Evolutionary conservation across 2,113 vertebrate genomes (phyloP), one percentile per base, ranked within the genome.

Genomic region (Eudorcas thomsonii): DNA sequence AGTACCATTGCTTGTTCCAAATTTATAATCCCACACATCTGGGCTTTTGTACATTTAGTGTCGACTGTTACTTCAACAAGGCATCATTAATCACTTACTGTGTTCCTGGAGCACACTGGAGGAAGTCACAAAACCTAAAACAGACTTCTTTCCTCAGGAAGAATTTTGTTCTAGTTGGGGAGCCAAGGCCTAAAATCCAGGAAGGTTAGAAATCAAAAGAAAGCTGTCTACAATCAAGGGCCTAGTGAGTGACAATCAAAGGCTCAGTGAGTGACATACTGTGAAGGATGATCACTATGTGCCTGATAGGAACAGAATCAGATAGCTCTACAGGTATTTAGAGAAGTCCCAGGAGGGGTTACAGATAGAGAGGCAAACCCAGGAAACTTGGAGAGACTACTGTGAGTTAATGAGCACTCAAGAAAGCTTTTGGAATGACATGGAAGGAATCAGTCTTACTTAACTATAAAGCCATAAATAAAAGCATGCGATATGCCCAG

Each of bases 221-320:
- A 90, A 39, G n/a, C 67, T 12, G 11, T 12, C 39, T 15, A 28
- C 1, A 10, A 5, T 48, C n/a, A 4, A 62, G 14, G 0, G 3
- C 43, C 5, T 19, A 8, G 15, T 15, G 67, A 83, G 45, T 11
- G 74, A 33, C 1, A n/a, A 3, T 39, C 28, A 11, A 50, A 5
- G 0, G 1, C n/a, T 3, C 2, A 5, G 12, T 8, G 36, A 78
- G 28, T 14, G 62, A 62, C 0, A 0, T 21, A 23, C 52, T 13
- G 17, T 13, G 67, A 33, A 86, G 50, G 26, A 74, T 7, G 28
- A 28, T 80, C 48, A 23, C 7, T 16, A 4, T 5, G 15, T 14
- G 23, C 39, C 71, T 77, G 71, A 77, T 26, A 14, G 36, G 23
- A 26, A 26, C 14, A 77, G 11, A 77, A 77, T 3, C 23, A 39